Conservation (phyloP, 2,888 invertebrate genomes). For the Cephus pygmeus region DNA sequence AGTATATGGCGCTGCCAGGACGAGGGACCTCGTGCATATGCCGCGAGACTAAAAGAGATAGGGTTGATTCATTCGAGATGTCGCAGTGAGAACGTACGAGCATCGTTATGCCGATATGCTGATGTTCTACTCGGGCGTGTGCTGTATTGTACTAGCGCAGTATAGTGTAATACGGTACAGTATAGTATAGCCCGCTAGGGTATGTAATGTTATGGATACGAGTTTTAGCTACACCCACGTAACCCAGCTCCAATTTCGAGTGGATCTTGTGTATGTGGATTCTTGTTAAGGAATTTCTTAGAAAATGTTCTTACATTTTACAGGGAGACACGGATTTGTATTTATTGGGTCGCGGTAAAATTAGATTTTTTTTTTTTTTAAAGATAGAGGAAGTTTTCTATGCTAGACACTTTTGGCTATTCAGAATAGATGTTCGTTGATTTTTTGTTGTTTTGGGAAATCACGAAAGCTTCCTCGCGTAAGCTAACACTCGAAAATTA, state of each 20-base stretch:
- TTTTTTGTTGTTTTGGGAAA: background rate
- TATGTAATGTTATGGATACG: background rate
- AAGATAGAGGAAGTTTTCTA: background rate
- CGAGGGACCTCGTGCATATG: background rate
- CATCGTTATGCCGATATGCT: slow-evolving; percentile 36
- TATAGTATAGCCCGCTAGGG: background rate
- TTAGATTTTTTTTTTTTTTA: background rate
- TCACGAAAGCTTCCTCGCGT: background rate
- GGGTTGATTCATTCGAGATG: slow-evolving; percentile 43
- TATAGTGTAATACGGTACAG: background rate
- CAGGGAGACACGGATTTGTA: background rate
- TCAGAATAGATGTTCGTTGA: too few species aligned
- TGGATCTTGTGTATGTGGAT: slow-evolving; percentile 1
- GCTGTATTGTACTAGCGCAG: background rate
- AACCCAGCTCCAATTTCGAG: slow-evolving; percentile 13
- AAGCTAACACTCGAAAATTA: background rate
- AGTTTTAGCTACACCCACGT: slow-evolving; percentile 2
- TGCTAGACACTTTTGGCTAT: background rate
- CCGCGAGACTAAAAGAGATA: slow-evolving; percentile 22
- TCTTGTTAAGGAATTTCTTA: background rate
- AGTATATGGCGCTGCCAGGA: background rate
- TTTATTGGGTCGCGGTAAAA: background rate
- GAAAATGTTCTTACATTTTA: background rate
- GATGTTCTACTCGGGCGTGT: slow-evolving; percentile 11
- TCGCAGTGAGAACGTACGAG: slow-evolving; percentile 37